phyloP scores from a whole-genome alignment of 2,113 vertebrate species.

The Corvus moneduloides region DNA sequence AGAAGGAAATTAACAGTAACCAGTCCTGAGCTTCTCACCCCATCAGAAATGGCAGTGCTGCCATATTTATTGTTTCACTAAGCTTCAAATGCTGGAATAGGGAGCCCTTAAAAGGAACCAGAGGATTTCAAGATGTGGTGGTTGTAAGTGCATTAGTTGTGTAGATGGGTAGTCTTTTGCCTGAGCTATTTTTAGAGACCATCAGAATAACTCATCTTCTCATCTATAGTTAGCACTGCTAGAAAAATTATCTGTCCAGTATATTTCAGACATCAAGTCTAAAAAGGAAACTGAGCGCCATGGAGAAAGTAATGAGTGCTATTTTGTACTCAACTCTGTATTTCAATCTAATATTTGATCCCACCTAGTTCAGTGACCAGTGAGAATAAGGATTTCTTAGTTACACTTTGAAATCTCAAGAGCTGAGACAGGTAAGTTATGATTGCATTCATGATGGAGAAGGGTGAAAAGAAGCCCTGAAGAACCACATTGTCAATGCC shows the following conservation, averaged over 20 bases:
- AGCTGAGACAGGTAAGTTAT: background rate
- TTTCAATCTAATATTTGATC: background rate
- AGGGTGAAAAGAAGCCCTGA: background rate
- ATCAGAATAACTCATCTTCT: conserved; percentile 30
- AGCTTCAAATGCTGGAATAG: background rate
- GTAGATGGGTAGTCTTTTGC: background rate
- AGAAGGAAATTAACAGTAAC: conserved; percentile 7
- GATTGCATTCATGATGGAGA: background rate
- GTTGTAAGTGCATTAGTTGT: background rate
- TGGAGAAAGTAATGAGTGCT: background rate
- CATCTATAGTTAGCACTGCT: conserved; percentile 23
- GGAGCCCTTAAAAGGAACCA: background rate
- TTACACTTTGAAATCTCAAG: background rate
- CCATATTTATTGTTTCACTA: background rate
- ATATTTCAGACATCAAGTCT: background rate
- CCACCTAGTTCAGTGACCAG: background rate
- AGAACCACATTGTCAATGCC: background rate
- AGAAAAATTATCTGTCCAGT: background rate
- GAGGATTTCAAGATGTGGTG: background rate
- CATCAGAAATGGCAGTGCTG: background rate
- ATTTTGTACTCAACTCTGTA: background rate
- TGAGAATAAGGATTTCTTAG: background rate
- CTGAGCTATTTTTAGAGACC: conserved; percentile 38
- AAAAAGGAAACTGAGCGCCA: background rate
- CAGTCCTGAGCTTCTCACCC: background rate